Evolutionary conservation across 1,140 invertebrate species (phyloP), one percentile per base, ranked within the genome.

Genomic region (Brachionus calyciflorus): DNA sequence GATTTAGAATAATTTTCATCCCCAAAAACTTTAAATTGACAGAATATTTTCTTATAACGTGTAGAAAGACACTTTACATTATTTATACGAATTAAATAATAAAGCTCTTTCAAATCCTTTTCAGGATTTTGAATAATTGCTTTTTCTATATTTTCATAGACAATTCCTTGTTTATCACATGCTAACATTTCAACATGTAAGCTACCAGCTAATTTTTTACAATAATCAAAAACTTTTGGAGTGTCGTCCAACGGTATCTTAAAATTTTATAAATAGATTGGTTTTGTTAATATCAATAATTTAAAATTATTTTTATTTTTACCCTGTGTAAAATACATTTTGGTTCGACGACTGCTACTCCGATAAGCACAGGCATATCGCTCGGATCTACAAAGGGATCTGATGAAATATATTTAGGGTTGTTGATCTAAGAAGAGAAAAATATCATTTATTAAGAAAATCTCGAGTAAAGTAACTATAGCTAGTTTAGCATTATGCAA

Each of bases 341-440:
- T 5, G 89, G 80, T 81, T 84, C 88, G 9, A 89, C 81, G 77
- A 88, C 87, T 0, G 83, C 86, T 73, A 85, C 87, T 21, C 89
- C 89, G 77, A 90, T 87, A 60, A 86, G 83, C 14, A 88, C 85
- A 55, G 88, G 87, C 9, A 83, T 83, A 69, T 88, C 85, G 6
- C 83, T 80, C 70, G 88, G 84, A 79, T 89, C 88, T 53, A 84
- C 80, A 81, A 90, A 90, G 30, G 89, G 89, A 83, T 90, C 89
- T 68, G 24, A 70, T 26, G 28, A 37, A 14, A 46, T 70, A 21
- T 49, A 46, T 46, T 48, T 70, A 33, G 40, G 63, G 40, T 68
- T 41, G 40, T 44, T 48, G 63, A 68, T 68, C 44, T 41, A 14
- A 48, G 19, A 28, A 68, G n/a, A n/a, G n/a, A n/a, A n/a, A n/a